Conservation (phyloP, 2,113 vertebrate species). For the Coryphaenoides rupestris region DNA sequence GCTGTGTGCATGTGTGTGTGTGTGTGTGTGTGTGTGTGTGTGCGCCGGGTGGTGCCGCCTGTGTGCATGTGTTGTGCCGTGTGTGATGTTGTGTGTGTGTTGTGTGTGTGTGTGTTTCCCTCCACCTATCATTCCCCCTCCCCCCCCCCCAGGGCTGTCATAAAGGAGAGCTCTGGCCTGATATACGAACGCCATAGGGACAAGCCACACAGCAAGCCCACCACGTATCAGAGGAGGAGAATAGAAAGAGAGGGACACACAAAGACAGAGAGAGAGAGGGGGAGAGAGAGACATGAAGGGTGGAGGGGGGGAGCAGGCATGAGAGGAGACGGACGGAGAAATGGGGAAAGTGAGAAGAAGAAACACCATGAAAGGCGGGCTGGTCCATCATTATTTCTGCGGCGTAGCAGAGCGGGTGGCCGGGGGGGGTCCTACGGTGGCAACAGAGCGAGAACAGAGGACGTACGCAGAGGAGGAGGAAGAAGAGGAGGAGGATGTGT, state of each 20-base stretch:
- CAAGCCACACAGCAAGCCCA: constrained; percentile 9
- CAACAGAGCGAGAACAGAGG: constrained; percentile 16
- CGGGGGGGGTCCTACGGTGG: too few relatives aligned
- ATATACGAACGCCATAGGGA: constrained; percentile 28
- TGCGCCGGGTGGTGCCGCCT: background rate
- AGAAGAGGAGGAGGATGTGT: too few relatives aligned
- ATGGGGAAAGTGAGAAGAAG: background rate
- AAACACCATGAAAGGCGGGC: background rate
- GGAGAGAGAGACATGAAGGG: background rate
- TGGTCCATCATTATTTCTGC: constrained; percentile 33
- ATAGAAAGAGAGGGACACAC: constrained; percentile 7
- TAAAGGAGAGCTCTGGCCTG: constrained; percentile 39
- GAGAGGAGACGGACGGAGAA: background rate
- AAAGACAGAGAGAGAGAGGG: constrained; percentile 8
- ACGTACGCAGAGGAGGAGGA: too few relatives aligned
- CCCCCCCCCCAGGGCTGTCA: constrained; percentile 42
- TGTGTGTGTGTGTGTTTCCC: too few relatives aligned
- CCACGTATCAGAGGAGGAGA: constrained; percentile 37
- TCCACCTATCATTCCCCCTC: too few relatives aligned
- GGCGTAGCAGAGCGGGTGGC: too few relatives aligned
- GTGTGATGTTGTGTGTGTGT: too few relatives aligned
- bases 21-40: constrained; percentile 1
- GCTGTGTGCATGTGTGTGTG: background rate
- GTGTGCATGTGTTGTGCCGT: too few relatives aligned
- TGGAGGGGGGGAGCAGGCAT: background rate